Base-by-base conservation (phyloP, 2,113 vertebrate species). In the Fukomys damarensis region DNA sequence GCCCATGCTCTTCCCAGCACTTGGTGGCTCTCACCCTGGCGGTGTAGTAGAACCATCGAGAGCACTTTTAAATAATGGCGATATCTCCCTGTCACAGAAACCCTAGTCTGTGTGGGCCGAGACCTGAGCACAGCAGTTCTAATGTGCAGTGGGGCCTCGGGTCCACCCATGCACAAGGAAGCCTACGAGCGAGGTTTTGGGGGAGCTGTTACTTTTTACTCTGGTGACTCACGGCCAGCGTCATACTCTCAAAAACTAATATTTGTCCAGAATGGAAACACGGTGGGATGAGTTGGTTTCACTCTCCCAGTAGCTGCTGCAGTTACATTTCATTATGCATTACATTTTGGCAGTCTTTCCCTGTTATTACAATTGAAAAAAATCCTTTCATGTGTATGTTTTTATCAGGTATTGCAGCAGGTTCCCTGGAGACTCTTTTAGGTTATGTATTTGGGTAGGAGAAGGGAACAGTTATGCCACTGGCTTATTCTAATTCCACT, bases 401-500 rank as follows among this genome's bases (percentile, higher is more conserved):
- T 86, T 16, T 76, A 49, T 81, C 58, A 88, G 22, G 19, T 59
- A 81, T 7, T 49, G n/a, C 16, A 63, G 72, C 74, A 89, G 41
- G 28, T 61, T 94, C 94, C 46, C 66, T 76, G 30, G 17, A 58
- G 72, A 95, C 5, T 63, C 19, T 83, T 97, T 63, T 68, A n/a
- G 28, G 38, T 86, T 90, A 94, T 94, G 92, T 96, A 65, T 95
- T 61, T 95, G 92, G 61, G n/a, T 77, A 26, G 87, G 41, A 85
- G 43, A 58, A 96, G 61, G 63, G 24, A 80, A 81, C 7, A 89
- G 59, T 86, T 59, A 96, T 54, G 13, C 28, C 83, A 49, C 81
- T 72, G 74, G 46, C 35, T 84, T 94, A 93, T 79, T 90, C 90
- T 97, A 97, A 95, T 94, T 86, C 79, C 72, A 97, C 70, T 97